Evolutionary conservation across 1,140 invertebrate species (phyloP), one percentile per base, ranked within the genome.

Genomic region (Caenorhabditis remanei): DNA sequence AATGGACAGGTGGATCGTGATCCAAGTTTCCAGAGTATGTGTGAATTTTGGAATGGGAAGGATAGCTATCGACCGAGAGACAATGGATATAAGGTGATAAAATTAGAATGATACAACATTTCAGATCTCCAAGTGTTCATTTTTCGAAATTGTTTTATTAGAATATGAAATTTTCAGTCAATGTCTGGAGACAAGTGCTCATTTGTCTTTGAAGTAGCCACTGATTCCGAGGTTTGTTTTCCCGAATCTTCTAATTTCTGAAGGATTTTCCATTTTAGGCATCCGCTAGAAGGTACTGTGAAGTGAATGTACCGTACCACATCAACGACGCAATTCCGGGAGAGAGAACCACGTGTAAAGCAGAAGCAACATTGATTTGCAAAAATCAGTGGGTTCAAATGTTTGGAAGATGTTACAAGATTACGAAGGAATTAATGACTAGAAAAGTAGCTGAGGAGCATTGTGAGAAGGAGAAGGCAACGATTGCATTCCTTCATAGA

Each of bases 381-480:
- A 32, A 63, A 11, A 11, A 7, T 11, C 7, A 32, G 7, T 63
- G 58, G 58, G 24, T 32, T 9, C 58, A 63, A 14, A 63, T 63
- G 58, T 63, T 63, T 14, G 58, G 58, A 63, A 63, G 58, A 14
- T 63, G 58, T 63, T 63, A 63, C 24, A 63, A 63, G 24, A 24
- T 63, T 9, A 32, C 5, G 24, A 63, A 63, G 58, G 13, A 6
- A 21, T 6, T 63, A 2, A 63, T 63, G 58, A 63, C n/a, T 32
- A 8, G 24, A 0, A 21, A 32, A 8, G 6, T 40, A 0, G 58
- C 58, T 24, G 58, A 32, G 0, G 13, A 1, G n/a, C 58, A 63
- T 32, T 63, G 58, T 14, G 21, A 63, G 24, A 32, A 8, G 32
- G 7, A 63, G 21, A 9, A 32, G 32, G n/a, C 58, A 3, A 32